Evolutionary conservation across 2,113 vertebrate genomes (phyloP).

Genomic region (Strix uralensis): DNA sequence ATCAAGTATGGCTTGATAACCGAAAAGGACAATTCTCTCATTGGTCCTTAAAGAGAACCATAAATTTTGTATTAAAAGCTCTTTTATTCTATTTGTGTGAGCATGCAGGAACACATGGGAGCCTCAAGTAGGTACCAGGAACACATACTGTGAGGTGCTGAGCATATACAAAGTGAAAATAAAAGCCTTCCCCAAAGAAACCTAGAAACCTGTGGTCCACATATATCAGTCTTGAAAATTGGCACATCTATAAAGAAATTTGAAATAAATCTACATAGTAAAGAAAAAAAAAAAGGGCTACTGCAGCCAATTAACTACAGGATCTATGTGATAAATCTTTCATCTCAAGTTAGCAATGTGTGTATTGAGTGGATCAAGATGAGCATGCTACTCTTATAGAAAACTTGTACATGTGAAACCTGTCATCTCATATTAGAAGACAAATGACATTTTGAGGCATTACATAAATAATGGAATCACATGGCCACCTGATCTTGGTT

Average conservation of each 20-base stretch:
- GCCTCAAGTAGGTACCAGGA: neutral
- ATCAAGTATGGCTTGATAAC: neutral
- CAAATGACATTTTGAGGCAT: conserved; percentile 66
- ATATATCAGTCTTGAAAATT: neutral
- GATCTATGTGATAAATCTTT: conserved; percentile 37
- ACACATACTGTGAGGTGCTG: neutral
- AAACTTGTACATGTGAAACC: conserved; percentile 61
- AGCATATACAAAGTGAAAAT: neutral
- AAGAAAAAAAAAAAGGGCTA: neutral
- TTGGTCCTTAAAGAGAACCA: neutral
- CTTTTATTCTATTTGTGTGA: conserved; percentile 13
- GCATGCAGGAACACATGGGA: neutral
- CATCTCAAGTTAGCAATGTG: conserved; percentile 36
- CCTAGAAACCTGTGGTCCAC: neutral
- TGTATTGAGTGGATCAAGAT: conserved; percentile 65
- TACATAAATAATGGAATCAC: conserved; percentile 73
- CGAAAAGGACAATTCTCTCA: conserved; percentile 20
- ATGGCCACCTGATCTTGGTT: conserved; percentile 67
- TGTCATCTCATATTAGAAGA: conserved; percentile 70
- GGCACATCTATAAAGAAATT: conserved; percentile 52
- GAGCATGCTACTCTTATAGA: conserved; percentile 25
- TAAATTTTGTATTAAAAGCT: neutral
- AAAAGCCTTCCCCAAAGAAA: neutral
- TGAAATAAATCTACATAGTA: conserved; percentile 33
- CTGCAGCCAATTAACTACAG: neutral